Conservation (phyloP, 2,797 vertebrate genomes). For the Bradypodion pumilum region DNA sequence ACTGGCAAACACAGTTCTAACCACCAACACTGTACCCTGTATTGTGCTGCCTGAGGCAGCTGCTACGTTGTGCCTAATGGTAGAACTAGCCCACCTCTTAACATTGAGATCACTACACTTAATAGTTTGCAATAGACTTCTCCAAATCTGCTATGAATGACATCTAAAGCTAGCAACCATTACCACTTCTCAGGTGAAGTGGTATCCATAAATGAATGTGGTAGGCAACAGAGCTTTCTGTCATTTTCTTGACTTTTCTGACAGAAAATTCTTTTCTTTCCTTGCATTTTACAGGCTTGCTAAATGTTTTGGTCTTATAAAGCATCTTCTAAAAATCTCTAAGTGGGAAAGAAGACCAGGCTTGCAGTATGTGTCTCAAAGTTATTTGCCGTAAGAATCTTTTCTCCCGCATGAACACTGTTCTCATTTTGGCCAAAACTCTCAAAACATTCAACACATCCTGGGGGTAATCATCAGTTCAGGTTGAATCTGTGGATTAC, state of each 20-base stretch:
- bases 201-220: neutral
- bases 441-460: neutral
- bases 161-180: neutral
- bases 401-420: neutral
- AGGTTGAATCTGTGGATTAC: neutral
- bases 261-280: neutral
- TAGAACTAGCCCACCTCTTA: neutral
- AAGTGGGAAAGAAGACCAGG: neutral
- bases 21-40: neutral
- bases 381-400: neutral
- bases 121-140: too few species aligned
- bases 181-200: neutral
- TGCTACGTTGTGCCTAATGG: neutral
- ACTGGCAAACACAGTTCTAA: neutral
- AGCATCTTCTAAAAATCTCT: neutral
- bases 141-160: neutral
- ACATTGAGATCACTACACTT: neutral
- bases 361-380: neutral
- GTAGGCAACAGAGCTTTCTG: neutral
- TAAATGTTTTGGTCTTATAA: neutral
- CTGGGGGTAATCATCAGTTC: neutral
- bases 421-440: slow-evolving; percentile 6
- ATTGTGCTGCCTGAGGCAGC: neutral
- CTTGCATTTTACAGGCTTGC: neutral
- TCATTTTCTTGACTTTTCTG: neutral